Conservation (phyloP, 2,888 invertebrate species). For the Diarsia dahlii region DNA sequence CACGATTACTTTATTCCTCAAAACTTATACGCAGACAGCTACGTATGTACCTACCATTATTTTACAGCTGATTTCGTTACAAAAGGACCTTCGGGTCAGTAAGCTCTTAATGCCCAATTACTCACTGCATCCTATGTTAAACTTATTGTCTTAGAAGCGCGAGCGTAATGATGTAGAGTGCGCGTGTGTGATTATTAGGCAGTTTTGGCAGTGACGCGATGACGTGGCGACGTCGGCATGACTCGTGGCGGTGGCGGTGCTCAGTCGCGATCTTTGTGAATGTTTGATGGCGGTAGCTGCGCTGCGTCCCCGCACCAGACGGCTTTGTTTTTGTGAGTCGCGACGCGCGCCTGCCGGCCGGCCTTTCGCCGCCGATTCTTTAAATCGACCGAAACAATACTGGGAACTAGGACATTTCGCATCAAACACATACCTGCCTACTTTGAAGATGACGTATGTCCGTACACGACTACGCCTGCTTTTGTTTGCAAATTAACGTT, state of each 20-base stretch:
- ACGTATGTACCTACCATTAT: slow-evolving; percentile 7
- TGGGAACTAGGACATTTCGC: slow-evolving; percentile 84
- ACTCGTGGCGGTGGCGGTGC: slow-evolving; percentile 57
- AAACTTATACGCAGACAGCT: slow-evolving; percentile 63
- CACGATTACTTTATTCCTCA: slow-evolving; percentile 83
- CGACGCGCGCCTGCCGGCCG: slow-evolving; percentile 82
- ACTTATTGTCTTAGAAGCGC: slow-evolving; percentile 21
- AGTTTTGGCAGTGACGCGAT: slow-evolving; percentile 50
- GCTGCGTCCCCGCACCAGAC: slow-evolving; percentile 79
- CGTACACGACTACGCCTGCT: slow-evolving; percentile 52
- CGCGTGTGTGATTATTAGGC: slow-evolving; percentile 58
- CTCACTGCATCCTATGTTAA: neutral
- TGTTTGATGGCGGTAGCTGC: slow-evolving; percentile 71
- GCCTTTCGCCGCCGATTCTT: slow-evolving; percentile 80
- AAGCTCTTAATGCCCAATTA: slow-evolving; percentile 5
- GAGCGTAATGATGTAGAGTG: slow-evolving; percentile 41
- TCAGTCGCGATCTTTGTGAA: slow-evolving; percentile 67
- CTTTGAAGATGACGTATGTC: slow-evolving; percentile 63
- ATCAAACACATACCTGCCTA: slow-evolving; percentile 70
- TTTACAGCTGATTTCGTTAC: slow-evolving; percentile 11
- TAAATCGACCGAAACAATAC: slow-evolving; percentile 83
- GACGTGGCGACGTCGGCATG: slow-evolving; percentile 64
- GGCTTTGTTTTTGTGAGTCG: slow-evolving; percentile 86
- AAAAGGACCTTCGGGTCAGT: slow-evolving; percentile 21
- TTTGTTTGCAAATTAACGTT: slow-evolving; percentile 61